phyloP scores from a whole-genome alignment of 2,113 vertebrate genomes.

The Pithys albifrons region DNA sequence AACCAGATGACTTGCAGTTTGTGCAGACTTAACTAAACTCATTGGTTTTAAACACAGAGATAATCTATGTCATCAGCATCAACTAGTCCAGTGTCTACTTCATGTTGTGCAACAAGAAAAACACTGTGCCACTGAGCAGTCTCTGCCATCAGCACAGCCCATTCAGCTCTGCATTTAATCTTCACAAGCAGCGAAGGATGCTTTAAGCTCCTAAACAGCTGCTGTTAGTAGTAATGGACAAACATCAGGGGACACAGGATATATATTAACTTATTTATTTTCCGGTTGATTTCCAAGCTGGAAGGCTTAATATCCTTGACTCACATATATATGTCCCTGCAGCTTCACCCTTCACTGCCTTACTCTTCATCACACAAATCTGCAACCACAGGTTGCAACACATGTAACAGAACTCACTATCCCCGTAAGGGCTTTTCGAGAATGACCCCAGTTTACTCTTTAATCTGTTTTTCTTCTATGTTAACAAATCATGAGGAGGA shows the following conservation, averaged over 20 bases:
- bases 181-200: background rate
- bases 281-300: background rate
- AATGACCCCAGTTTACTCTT: background rate
- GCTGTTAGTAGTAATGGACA: background rate
- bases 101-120: background rate
- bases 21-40: background rate
- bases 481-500: background rate
- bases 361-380: background rate
- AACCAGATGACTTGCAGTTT: background rate
- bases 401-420: background rate
- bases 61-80: background rate
- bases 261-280: background rate
- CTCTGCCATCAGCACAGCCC: background rate
- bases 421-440: background rate
- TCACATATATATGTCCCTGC: background rate
- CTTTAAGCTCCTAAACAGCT: background rate
- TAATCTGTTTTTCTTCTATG: background rate
- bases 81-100: background rate
- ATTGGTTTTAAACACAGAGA: background rate
- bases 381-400: background rate
- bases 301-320: background rate
- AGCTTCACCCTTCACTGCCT: background rate
- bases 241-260: background rate
- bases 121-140: background rate
- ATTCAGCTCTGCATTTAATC: background rate